phyloP scores from a whole-genome alignment of 2,113 vertebrate genomes.

The Lycaon pictus region DNA sequence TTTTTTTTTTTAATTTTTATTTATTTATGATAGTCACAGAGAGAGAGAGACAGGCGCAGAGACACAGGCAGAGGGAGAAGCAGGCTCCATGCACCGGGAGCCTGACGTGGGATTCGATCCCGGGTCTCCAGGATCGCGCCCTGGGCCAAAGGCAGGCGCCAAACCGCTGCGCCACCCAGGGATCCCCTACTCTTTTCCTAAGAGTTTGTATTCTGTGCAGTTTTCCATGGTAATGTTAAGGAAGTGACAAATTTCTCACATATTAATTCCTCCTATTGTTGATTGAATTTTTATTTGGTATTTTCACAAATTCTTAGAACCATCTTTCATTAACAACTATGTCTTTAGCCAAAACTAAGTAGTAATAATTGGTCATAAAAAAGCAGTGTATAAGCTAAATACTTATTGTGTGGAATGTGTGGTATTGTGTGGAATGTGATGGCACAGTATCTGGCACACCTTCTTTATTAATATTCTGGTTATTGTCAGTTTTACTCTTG shows the following conservation, averaged over 20 bases:
- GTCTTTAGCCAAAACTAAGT: background rate
- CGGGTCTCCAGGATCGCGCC: too few relatives aligned
- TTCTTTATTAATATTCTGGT: background rate
- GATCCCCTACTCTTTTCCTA: background rate
- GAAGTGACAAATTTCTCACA: background rate
- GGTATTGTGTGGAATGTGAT: background rate
- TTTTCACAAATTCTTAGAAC: background rate
- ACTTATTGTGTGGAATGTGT: background rate
- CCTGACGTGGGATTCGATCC: too few relatives aligned
- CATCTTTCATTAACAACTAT: background rate
- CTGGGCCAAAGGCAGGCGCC: too few relatives aligned
- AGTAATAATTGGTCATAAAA: background rate
- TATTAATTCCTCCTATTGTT: background rate
- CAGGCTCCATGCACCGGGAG: too few relatives aligned
- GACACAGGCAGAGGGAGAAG: too few relatives aligned
- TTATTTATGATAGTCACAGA: too few relatives aligned
- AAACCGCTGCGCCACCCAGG: too few relatives aligned
- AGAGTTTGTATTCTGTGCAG: background rate
- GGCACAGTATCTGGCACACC: accelerated
- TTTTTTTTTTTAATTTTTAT: too few relatives aligned
- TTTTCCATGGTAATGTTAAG: background rate
- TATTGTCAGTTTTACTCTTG: background rate
- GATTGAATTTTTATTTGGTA: background rate
- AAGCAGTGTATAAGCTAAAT: background rate
- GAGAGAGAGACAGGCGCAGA: too few relatives aligned